Conservation (phyloP, 2,113 vertebrate species). For the Agapornis roseicollis region DNA sequence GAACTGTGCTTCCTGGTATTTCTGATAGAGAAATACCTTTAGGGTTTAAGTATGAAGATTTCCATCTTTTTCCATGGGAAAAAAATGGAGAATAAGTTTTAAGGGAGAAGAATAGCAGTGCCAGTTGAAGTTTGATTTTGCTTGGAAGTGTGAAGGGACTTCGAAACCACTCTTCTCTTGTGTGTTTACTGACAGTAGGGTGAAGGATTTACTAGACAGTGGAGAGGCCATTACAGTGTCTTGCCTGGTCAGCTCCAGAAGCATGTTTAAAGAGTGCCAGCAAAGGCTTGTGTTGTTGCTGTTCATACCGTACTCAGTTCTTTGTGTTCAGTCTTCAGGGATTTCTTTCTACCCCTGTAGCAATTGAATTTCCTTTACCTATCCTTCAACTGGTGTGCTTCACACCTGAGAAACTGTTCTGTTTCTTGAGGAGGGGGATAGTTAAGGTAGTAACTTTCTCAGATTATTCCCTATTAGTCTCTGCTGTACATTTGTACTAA, state of each 20-base stretch:
- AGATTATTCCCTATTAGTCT: neutral
- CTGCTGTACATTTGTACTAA: neutral
- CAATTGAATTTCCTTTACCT: neutral
- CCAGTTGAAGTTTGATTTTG: neutral
- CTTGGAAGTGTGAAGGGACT: neutral
- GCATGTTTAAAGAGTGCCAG: neutral
- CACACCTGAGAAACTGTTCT: neutral
- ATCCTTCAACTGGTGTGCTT: fast-evolving
- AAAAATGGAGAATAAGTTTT: neutral
- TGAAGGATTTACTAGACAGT: neutral
- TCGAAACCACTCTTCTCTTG: neutral
- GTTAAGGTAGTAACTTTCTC: neutral
- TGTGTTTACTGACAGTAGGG: neutral
- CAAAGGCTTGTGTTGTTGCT: neutral
- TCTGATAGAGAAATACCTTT: neutral
- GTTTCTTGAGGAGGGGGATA: neutral
- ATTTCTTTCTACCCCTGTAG: neutral
- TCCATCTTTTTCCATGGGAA: neutral
- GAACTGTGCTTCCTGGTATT: neutral
- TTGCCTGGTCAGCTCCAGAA: neutral
- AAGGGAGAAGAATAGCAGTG: neutral
- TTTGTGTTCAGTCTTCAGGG: neutral
- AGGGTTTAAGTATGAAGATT: neutral
- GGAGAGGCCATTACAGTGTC: neutral
- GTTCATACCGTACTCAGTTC: fast-evolving